A percentile compares a stretch with the other conserved stretches of the same genome.
These are phyloP conservation scores for Lacanobia oleracea DNA, from an alignment of 2,888 invertebrate species.

Conservation along the genomic window DNA sequence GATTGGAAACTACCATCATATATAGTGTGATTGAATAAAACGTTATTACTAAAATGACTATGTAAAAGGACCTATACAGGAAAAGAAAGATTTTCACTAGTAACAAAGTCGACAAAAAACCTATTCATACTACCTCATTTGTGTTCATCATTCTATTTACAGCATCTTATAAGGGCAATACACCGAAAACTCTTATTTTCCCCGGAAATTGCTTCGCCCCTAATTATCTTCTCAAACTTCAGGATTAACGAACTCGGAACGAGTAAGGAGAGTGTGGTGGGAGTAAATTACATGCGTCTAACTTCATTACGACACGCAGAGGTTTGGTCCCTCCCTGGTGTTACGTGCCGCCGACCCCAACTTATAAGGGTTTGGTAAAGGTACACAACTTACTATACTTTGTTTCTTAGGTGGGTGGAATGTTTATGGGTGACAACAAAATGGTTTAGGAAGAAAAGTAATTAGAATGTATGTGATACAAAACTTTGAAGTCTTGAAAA, in stretches of 20 bases:
- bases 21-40: background rate
- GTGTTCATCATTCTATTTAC: slow-evolving; percentile 30
- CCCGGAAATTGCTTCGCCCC: slow-evolving; percentile 72
- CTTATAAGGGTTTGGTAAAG: slow-evolving; percentile 48
- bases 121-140: slow-evolving; percentile 21
- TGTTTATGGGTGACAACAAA: slow-evolving; percentile 36
- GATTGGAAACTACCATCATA: background rate
- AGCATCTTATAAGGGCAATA: slow-evolving; percentile 32
- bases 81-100: background rate
- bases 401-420: slow-evolving; percentile 13
- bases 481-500: background rate
- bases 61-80: background rate
- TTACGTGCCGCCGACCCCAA: slow-evolving; percentile 51
- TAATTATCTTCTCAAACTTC: slow-evolving; percentile 79
- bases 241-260: slow-evolving; percentile 73
- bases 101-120: slow-evolving; percentile 7
- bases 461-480: background rate
- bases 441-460: background rate
- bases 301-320: slow-evolving; percentile 72
- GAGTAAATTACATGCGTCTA: slow-evolving; percentile 74
- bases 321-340: slow-evolving; percentile 51
- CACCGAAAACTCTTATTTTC: slow-evolving; percentile 58
- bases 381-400: slow-evolving; percentile 44
- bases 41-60: background rate
- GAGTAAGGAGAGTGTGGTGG: slow-evolving; percentile 57